Base-by-base conservation (phyloP, 2,888 invertebrate genomes). In the Ctenicera cuprea region DNA sequence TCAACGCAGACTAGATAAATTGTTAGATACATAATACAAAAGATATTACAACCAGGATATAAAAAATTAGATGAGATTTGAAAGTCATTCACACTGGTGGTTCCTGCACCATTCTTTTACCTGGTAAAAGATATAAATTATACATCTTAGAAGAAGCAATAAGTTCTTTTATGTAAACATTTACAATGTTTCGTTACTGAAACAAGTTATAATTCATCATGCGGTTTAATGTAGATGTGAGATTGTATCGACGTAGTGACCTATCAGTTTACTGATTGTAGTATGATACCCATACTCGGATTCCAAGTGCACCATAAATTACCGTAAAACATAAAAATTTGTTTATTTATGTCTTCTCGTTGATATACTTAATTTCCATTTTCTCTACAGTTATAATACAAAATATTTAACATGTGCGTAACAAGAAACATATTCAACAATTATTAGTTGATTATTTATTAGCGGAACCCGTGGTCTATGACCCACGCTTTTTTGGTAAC, bases 61-160 rank as follows among this genome's bases (percentile, higher is more conserved):
- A 11, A 45, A 11, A 9, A 33, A 63, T 48, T 14, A 63, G 22
- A 52, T 38, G 37, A 33, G 41, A 14, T 38, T 50, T 41, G 66
- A 37, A 50, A 66, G 66, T 66, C 66, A 66, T 66, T 66, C 66
- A 66, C 66, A 54, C 52, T 52, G 38, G n/a, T 38, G 52, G 14
- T 22, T 48, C 64, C 64, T 45, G 48, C 1, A 18, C 14, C 20
- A 18, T 48, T 48, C 20, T 20, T 18, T 18, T 3, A 9, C 11
- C 48, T 18, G 9, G 9, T 41, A 8, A 48, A 48, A 48, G 3
- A 7, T 4, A 48, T 7, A 11, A 48, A 14, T 14, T 8, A 9
- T 48, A 7, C 20, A 48, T 3, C 14, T 5, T 18, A 2, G 3
- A 48, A 18, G 18, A 20, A 48, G 7, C 4, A 16, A 18, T 11